A percentile compares a stretch with the other conserved stretches of the same genome.
These are phyloP conservation scores for Cuniculus paca DNA, from an alignment of 2,797 vertebrate genomes.

Conservation along the genomic window DNA sequence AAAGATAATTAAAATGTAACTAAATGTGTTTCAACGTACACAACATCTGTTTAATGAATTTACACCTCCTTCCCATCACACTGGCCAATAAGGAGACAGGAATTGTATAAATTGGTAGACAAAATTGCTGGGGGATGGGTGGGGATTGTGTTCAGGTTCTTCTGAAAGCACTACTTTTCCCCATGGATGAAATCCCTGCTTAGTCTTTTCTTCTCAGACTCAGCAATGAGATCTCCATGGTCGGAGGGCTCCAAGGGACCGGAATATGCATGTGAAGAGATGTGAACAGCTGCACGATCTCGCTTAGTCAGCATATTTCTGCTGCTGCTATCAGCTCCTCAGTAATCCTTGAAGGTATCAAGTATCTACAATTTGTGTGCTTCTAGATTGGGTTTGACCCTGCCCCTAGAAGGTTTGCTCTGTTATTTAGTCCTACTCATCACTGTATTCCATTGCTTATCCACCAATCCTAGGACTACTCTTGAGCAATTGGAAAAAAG, in stretches of 20 bases:
- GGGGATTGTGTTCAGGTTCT: background rate
- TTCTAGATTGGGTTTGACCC: background rate
- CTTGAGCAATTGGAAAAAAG: background rate
- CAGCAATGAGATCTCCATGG: background rate
- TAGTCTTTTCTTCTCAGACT: background rate
- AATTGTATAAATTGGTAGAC: background rate
- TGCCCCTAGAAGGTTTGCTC: background rate
- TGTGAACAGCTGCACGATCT: background rate
- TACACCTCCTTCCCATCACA: background rate
- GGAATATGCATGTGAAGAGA: background rate
- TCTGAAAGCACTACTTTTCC: background rate
- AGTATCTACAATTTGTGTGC: background rate
- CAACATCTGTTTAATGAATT: background rate
- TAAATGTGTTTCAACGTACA: conserved; percentile 9
- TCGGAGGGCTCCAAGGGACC: background rate
- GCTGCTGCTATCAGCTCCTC: background rate
- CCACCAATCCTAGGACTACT: background rate
- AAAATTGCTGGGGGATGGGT: background rate
- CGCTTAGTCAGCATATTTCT: background rate
- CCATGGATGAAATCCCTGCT: background rate
- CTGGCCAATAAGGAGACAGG: background rate
- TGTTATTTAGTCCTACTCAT: background rate
- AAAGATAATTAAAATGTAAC: conserved; percentile 45
- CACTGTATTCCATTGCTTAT: background rate
- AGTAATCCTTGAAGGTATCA: background rate